Evolutionary conservation across 2,888 invertebrate species (phyloP).

Genomic region (Drosophila kambysellisi): DNA sequence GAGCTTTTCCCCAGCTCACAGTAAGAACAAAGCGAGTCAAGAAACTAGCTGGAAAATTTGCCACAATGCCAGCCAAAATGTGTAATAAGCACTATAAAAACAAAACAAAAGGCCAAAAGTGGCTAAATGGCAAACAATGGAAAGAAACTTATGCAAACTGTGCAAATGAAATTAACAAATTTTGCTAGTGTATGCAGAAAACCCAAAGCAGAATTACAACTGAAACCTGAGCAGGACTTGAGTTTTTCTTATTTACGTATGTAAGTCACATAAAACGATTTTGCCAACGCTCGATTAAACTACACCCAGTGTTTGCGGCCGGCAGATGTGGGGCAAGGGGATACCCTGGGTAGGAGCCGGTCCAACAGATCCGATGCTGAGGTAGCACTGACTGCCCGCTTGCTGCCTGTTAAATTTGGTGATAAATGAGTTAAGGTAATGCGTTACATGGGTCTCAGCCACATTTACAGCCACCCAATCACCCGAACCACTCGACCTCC

Average conservation of each 20-base stretch:
- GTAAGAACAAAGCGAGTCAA: slow-evolving; percentile 6
- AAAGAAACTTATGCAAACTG: slow-evolving; percentile 69
- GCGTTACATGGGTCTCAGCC: slow-evolving; percentile 63
- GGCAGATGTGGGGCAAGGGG: background rate
- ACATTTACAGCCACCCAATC: slow-evolving; percentile 10
- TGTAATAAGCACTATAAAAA: slow-evolving; percentile 19
- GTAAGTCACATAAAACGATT: slow-evolving; percentile 80
- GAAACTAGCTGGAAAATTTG: slow-evolving; percentile 6
- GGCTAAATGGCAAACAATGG: slow-evolving; percentile 47
- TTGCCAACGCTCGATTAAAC: slow-evolving; percentile 69
- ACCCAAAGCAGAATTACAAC: background rate
- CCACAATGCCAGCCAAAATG: slow-evolving; percentile 17
- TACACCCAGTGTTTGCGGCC: slow-evolving; percentile 14
- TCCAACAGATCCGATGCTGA: background rate
- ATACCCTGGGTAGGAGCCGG: background rate
- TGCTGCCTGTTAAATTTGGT: slow-evolving; percentile 69
- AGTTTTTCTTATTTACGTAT: slow-evolving; percentile 70
- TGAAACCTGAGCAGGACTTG: slow-evolving; percentile 9
- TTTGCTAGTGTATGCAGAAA: slow-evolving; percentile 72
- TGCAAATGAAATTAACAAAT: slow-evolving; percentile 78
- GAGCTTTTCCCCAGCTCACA: slow-evolving; percentile 41
- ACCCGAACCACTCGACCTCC: slow-evolving; percentile 1
- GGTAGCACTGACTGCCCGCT: slow-evolving; percentile 6
- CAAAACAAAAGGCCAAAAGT: slow-evolving; percentile 19
- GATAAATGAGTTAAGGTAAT: slow-evolving; percentile 79